phyloP scores from a whole-genome alignment of 2,113 vertebrate species.

The human (Homo sapiens) region GRCh38 chr20:23794001-23794500 shows the following conservation, averaged over 20 bases:
- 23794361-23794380: background rate
- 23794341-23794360: background rate
- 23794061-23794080: background rate
- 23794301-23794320: background rate
- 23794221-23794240: background rate
- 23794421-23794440: no score
- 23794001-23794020: background rate
- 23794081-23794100: rapidly evolving
- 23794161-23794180: background rate
- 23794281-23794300: background rate
- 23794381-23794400: no score
- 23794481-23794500: no score
- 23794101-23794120: background rate
- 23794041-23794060: background rate
- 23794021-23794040: no score
- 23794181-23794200: background rate
- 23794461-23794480: no score
- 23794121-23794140: background rate
- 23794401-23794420: no score
- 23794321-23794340: background rate
- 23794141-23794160: background rate
- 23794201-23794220: background rate
- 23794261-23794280: background rate
- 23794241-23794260: background rate
- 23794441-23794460: no score